phyloP scores from a whole-genome alignment of 2,888 invertebrate species.

The Cylloceria caligata region DNA sequence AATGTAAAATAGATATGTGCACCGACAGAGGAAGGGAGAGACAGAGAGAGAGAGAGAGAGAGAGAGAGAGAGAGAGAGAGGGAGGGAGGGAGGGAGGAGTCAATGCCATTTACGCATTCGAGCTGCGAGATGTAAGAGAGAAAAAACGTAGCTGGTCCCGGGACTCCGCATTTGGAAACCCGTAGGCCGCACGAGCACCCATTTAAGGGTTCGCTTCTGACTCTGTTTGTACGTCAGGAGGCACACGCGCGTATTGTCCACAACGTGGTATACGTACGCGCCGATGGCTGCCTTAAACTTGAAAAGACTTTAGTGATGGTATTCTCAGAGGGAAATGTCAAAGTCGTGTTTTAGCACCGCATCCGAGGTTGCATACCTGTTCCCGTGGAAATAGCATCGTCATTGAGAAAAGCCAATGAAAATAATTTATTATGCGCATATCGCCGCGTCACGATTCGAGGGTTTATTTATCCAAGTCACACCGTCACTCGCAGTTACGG shows the following conservation, averaged over 20 bases:
- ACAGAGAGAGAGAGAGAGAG: constrained; percentile 31
- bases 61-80: constrained; percentile 60
- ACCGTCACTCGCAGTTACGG: no score
- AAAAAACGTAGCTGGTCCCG: constrained; percentile 53
- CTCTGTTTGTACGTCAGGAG: constrained; percentile 48
- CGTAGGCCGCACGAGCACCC: constrained; percentile 73
- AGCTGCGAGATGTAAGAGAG: constrained; percentile 45
- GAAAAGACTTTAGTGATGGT: constrained; percentile 66
- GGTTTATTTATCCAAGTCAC: not conserved
- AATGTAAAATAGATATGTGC: constrained; percentile 38
- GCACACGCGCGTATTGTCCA: constrained; percentile 43
- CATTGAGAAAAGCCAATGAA: not conserved
- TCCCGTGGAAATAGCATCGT: not conserved
- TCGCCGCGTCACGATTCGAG: no score
- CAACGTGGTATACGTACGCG: constrained; percentile 67
- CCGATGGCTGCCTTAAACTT: constrained; percentile 80
- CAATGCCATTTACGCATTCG: constrained; percentile 76
- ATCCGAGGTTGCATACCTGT: not conserved
- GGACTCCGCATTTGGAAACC: constrained; percentile 82
- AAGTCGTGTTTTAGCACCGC: constrained; percentile 71
- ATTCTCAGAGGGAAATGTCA: constrained; percentile 63
- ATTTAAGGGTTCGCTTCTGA: constrained; percentile 75
- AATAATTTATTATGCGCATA: no score
- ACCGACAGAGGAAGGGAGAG: no score
- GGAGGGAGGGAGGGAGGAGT: constrained; percentile 72